phyloP scores from a whole-genome alignment of 1,140 invertebrate genomes.

The Lithobius niger region DNA sequence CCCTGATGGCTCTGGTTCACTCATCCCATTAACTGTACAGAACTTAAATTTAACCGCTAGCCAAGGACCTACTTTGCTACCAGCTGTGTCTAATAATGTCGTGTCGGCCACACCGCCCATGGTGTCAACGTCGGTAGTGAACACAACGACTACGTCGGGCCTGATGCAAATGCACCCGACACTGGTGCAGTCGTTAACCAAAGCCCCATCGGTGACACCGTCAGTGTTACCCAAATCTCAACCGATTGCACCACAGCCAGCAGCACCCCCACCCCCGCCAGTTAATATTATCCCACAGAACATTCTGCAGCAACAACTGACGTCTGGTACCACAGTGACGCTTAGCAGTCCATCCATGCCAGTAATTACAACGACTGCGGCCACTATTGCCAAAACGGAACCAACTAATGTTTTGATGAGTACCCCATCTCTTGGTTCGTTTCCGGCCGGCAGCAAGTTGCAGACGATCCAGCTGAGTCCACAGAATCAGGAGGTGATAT shows the following conservation, averaged over 20 bases:
- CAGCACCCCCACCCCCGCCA: neutral
- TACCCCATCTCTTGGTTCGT: neutral
- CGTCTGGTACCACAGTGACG: neutral
- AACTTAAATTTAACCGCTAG: constrained; percentile 8
- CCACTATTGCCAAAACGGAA: neutral
- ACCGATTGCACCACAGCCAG: neutral
- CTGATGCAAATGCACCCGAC: constrained; percentile 1
- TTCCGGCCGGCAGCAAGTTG: constrained; percentile 9
- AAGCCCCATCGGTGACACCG: neutral
- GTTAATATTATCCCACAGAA: neutral
- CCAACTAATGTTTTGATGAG: constrained; percentile 1
- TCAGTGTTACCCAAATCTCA: neutral
- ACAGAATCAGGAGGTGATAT: constrained; percentile 12
- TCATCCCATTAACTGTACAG: constrained; percentile 16
- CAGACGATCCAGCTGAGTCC: constrained; percentile 13
- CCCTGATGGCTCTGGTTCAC: neutral
- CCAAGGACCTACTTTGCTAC: neutral
- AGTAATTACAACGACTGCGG: neutral
- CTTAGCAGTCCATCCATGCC: neutral
- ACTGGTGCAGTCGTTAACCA: constrained; percentile 1
- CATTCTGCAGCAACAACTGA: neutral
- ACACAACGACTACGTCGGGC: neutral
- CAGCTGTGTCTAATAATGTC: neutral
- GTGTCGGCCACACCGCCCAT: neutral
- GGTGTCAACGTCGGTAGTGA: neutral